Percentiles rank a stretch among this genome's conserved stretches.
phyloP scores from a whole-genome alignment of 2,888 invertebrate species.

The Taphrorychus bicolor region DNA sequence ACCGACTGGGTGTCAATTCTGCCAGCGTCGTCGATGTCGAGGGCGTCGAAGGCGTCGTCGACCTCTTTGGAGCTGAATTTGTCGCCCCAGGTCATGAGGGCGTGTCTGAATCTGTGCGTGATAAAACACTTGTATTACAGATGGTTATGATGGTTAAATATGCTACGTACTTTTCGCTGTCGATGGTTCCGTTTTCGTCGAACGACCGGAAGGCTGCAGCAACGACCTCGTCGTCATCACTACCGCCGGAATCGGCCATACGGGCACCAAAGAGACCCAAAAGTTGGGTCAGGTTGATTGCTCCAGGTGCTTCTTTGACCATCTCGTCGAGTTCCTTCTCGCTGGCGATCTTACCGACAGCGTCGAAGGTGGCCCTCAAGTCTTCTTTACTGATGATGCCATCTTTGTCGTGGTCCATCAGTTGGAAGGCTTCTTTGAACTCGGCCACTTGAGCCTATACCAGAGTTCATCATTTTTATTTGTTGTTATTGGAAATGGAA shows the following conservation, averaged over 20 bases:
- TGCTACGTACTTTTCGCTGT: slow-evolving; percentile 74
- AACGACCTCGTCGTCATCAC: slow-evolving; percentile 91
- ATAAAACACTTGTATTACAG: slow-evolving; percentile 23
- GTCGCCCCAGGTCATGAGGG: slow-evolving; percentile 92
- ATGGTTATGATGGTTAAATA: not conserved
- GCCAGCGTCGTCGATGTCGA: slow-evolving; percentile 91
- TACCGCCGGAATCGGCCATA: slow-evolving; percentile 87
- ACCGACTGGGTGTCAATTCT: slow-evolving; percentile 88
- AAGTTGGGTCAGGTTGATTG: slow-evolving; percentile 95
- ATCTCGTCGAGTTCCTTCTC: slow-evolving; percentile 94
- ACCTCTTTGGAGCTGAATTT: slow-evolving; percentile 89
- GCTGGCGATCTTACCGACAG: slow-evolving; percentile 85
- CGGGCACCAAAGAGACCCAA: slow-evolving; percentile 90
- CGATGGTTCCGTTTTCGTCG: slow-evolving; percentile 87
- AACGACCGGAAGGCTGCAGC: slow-evolving; percentile 92
- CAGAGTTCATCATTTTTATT: not conserved
- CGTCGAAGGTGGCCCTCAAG: slow-evolving; percentile 90
- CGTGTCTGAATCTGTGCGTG: slow-evolving; percentile 76
- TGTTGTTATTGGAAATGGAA: not conserved
- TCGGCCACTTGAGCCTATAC: slow-evolving; percentile 80
- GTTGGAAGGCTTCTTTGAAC: slow-evolving; percentile 94
- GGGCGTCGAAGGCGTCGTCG: slow-evolving; percentile 92
- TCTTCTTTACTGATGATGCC: slow-evolving; percentile 78
- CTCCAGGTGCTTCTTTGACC: slow-evolving; percentile 83
- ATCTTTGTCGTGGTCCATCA: slow-evolving; percentile 96